A percentile compares a stretch with the other conserved stretches of the same genome.
Conservation (phyloP, 2,113 vertebrate genomes). For the Chitala chitala region DNA sequence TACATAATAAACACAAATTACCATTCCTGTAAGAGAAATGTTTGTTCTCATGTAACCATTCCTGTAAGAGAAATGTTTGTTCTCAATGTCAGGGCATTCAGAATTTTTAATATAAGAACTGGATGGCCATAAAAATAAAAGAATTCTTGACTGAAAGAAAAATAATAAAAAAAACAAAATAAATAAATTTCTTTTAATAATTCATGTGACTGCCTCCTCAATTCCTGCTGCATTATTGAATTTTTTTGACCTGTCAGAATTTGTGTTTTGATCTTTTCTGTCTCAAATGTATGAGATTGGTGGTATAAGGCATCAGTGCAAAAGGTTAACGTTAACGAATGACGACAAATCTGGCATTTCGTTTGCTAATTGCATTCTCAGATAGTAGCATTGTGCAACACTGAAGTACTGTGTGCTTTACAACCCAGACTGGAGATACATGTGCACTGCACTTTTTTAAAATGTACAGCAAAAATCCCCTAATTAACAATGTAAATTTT, state of each 20-base stretch:
- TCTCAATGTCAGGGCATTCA: too few species aligned
- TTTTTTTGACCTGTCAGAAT: not conserved
- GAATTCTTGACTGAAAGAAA: not conserved
- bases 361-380: not conserved
- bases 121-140: not conserved
- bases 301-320: not conserved
- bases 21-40: too few species aligned
- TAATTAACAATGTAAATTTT: too few species aligned
- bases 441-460: too few species aligned
- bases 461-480: too few species aligned
- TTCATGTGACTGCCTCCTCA: not conserved
- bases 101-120: too few species aligned
- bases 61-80: too few species aligned
- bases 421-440: too few species aligned
- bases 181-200: not conserved
- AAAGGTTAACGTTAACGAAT: constrained; percentile 21
- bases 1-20: too few species aligned
- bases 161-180: not conserved
- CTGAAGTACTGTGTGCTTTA: not conserved
- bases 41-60: too few species aligned
- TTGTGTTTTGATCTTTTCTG: not conserved
- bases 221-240: constrained; percentile 11
- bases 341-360: constrained; percentile 4
- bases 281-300: too few species aligned
- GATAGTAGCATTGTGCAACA: not conserved